phyloP scores from a whole-genome alignment of 2,888 invertebrate species.

The Drosophila robusta region DNA sequence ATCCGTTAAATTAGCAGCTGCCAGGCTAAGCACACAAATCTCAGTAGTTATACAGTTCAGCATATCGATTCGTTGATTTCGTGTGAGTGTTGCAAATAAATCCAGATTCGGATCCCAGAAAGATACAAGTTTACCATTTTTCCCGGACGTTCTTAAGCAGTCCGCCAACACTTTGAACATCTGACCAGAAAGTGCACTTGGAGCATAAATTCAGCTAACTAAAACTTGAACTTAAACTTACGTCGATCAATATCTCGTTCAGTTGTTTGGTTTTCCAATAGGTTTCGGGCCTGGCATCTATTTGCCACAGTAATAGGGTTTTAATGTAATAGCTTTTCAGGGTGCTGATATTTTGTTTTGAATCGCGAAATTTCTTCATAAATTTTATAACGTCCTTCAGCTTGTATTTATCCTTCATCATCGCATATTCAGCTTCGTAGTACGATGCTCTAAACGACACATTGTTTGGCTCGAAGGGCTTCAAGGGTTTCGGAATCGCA shows the following conservation, averaged over 20 bases:
- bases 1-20: neutral
- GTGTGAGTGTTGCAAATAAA: conserved; percentile 49
- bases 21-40: neutral
- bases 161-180: conserved; percentile 60
- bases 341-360: conserved; percentile 65
- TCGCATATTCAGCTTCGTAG: conserved; percentile 61
- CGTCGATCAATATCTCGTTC: conserved; percentile 63
- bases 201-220: neutral
- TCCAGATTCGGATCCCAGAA: conserved; percentile 74
- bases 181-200: conserved; percentile 25
- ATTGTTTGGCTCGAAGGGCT: conserved; percentile 32
- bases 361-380: conserved; percentile 78
- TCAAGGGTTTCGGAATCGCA: conserved; percentile 80
- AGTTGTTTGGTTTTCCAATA: conserved; percentile 66
- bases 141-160: conserved; percentile 21
- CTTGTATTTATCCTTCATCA: conserved; percentile 58
- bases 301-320: conserved; percentile 76
- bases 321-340: conserved; percentile 82
- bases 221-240: conserved; percentile 28
- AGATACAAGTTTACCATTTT: conserved; percentile 52
- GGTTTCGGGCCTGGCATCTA: neutral
- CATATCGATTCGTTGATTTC: conserved; percentile 50
- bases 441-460: conserved; percentile 76
- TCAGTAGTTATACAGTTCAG: conserved; percentile 3
- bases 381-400: conserved; percentile 73